phyloP scores from a whole-genome alignment of 2,888 invertebrate genomes.

The Leptopterna dolabrata region DNA sequence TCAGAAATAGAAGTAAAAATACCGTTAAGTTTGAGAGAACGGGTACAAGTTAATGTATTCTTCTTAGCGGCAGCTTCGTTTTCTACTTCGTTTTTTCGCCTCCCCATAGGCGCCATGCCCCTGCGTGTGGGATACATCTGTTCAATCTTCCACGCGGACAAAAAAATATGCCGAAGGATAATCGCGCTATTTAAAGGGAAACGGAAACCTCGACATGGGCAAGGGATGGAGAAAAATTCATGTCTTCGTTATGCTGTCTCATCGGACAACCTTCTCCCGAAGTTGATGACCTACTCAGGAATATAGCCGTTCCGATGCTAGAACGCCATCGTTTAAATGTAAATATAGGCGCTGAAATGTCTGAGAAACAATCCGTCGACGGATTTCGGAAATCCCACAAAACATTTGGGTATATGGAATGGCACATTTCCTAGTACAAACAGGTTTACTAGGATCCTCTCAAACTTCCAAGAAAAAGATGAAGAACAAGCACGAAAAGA shows the following conservation, averaged over 20 bases:
- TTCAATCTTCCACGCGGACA: background rate
- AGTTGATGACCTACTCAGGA: background rate
- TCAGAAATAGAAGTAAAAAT: constrained; percentile 24
- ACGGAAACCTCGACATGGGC: background rate
- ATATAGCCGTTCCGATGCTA: background rate
- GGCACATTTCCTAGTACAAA: background rate
- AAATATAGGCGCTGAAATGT: background rate
- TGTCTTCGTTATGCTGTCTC: background rate
- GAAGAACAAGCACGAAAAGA: too few relatives aligned
- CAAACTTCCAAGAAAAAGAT: too few relatives aligned
- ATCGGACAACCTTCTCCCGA: background rate
- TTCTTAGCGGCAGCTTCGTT: constrained; percentile 18
- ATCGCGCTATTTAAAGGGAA: background rate
- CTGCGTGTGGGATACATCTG: constrained; percentile 26
- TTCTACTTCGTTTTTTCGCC: constrained; percentile 23
- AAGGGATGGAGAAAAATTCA: background rate
- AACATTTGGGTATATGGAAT: background rate
- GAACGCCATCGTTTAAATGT: background rate
- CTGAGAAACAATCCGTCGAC: background rate
- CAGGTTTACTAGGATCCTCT: too few relatives aligned
- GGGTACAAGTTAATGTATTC: constrained; percentile 35
- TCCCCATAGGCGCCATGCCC: constrained; percentile 15
- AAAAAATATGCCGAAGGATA: background rate
- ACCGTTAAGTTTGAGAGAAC: background rate
- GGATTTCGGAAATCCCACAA: background rate